Evolutionary conservation across 1,140 invertebrate species (phyloP), one percentile per base, ranked within the genome.

Genomic region (Chrysomallon squamiferum): DNA sequence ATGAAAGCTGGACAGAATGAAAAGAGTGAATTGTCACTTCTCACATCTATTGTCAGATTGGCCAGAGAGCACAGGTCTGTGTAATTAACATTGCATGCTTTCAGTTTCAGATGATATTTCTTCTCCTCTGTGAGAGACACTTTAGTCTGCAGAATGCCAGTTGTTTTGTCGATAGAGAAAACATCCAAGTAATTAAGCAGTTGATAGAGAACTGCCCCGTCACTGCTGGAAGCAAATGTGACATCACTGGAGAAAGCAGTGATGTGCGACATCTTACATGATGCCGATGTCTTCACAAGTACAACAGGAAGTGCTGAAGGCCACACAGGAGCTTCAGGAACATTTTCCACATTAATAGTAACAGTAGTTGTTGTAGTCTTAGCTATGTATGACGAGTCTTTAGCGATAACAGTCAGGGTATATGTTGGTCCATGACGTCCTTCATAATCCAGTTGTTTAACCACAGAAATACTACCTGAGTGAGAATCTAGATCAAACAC

Each of bases 251-350:
- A 66, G 33, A 65, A 59, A 25, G 63, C 66, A 9, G 58, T 20
- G 2, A 66, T 1, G 22, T 61, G 50, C 0, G 41, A 29, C 32
- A 50, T 38, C 11, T 27, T 29, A 25, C 71, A 72, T 18, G 43
- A 33, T 6, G 43, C 33, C 20, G 54, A 29, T 35, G 61, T 35
- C 15, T 54, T 60, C 18, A 72, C 33, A 30, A 62, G 60, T 7
- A 69, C 41, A 6, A 59, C 30, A 7, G 71, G 66, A 7, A 69
- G 56, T 4, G 63, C 30, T 1, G 47, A n/a, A 13, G 71, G 71
- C 71, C 71, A 75, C 20, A 62, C 43, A 11, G 73, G 76, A 25
- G 66, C 66, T 61, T 78, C 74, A 30, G 71, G 66, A 13, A 74
- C 59, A 62, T 78, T 62, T 1, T 27, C 41, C 5, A 78, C 71